phyloP scores from a whole-genome alignment of 2,888 invertebrate genomes.

The Dendrolimus pini region DNA sequence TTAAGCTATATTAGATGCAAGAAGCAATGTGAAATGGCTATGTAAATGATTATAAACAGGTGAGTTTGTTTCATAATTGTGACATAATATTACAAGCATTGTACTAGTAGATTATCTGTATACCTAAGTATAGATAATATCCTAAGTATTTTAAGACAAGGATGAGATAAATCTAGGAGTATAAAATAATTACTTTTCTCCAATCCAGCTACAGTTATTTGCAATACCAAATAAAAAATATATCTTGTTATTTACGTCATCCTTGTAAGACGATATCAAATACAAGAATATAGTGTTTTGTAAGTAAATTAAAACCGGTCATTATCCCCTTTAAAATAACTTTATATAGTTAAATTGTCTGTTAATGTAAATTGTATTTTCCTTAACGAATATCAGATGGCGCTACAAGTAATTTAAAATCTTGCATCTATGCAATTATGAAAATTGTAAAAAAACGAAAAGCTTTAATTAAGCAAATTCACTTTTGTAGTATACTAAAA shows the following conservation, averaged over 20 bases:
- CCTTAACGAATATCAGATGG: not conserved
- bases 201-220: not conserved
- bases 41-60: not conserved
- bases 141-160: not conserved
- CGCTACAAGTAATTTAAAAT: not conserved
- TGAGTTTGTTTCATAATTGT: not conserved
- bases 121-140: not conserved
- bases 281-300: not conserved
- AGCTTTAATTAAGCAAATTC: slow-evolving; percentile 12
- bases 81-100: not conserved
- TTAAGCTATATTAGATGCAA: not conserved
- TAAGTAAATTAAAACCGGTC: not conserved
- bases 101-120: not conserved
- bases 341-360: no score
- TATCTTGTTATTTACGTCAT: not conserved
- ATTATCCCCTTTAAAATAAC: not conserved
- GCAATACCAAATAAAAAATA: not conserved
- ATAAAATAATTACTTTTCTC: not conserved
- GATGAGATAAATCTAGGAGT: not conserved
- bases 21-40: not conserved
- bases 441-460: not conserved
- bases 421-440: not conserved
- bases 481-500: slow-evolving; percentile 20
- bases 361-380: not conserved
- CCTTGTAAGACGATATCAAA: not conserved